These are phyloP conservation scores for Monopis laevigella DNA, from an alignment of 2,888 invertebrate species.

Conservation along the genomic window DNA sequence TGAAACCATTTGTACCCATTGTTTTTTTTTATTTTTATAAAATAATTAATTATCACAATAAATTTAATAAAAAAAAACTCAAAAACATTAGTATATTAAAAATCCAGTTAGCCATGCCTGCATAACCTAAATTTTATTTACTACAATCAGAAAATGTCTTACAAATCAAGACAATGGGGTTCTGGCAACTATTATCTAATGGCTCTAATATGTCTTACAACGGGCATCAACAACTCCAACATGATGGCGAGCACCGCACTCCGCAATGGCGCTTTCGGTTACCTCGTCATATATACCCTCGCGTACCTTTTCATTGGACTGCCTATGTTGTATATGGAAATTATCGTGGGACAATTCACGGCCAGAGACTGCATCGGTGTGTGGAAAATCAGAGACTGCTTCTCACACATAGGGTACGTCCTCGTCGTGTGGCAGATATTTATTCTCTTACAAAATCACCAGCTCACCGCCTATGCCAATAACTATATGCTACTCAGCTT, in stretches of 20 bases:
- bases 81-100: no score
- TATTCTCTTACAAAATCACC: slow-evolving; percentile 32
- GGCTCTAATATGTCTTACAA: slow-evolving; percentile 31
- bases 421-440: slow-evolving; percentile 35
- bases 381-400: slow-evolving; percentile 39
- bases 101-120: no score
- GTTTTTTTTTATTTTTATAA: no score
- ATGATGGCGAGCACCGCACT: slow-evolving; percentile 30
- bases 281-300: slow-evolving; percentile 25
- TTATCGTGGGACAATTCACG: slow-evolving; percentile 46
- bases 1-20: no score
- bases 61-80: no score
- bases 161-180: slow-evolving; percentile 20
- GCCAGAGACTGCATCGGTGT: slow-evolving; percentile 41
- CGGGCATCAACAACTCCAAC: slow-evolving; percentile 29
- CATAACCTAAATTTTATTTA: no score
- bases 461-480: slow-evolving; percentile 31
- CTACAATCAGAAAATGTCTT: no score
- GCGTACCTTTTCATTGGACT: slow-evolving; percentile 35
- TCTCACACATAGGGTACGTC: slow-evolving; percentile 43
- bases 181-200: slow-evolving; percentile 27
- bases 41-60: no score
- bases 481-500: slow-evolving; percentile 52
- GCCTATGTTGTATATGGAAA: slow-evolving; percentile 49
- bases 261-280: slow-evolving; percentile 31